phyloP scores from a whole-genome alignment of 2,113 vertebrate genomes.

The Salvelinus namaycush region DNA sequence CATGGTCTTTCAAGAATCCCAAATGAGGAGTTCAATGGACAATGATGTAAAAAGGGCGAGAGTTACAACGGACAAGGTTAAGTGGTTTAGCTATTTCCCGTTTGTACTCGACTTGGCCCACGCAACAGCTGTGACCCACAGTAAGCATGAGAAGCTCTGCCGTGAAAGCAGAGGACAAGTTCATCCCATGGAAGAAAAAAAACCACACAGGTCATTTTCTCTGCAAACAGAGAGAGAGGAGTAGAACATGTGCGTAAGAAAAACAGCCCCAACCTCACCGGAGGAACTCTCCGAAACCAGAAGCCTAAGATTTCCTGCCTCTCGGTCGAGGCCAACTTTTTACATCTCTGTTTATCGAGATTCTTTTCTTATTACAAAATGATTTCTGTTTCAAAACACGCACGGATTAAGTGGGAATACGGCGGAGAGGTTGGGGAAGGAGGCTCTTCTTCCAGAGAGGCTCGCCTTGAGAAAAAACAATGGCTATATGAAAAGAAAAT shows the following conservation, averaged over 20 bases:
- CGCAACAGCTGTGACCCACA: constrained; percentile 11
- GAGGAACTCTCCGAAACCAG: no score
- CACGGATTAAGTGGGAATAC: constrained; percentile 23
- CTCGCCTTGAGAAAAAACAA: constrained; percentile 31
- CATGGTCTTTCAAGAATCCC: no score
- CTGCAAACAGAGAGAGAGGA: constrained; percentile 25
- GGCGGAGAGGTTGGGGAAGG: not conserved
- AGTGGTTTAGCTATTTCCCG: not conserved
- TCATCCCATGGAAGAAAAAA: constrained; percentile 21
- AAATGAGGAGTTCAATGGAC: no score
- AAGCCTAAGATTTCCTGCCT: no score
- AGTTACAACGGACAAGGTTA: no score
- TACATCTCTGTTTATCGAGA: constrained; percentile 32
- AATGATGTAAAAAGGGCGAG: no score
- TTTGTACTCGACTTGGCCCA: not conserved
- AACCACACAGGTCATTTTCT: constrained; percentile 2
- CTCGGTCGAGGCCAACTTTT: constrained; percentile 10
- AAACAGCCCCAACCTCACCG: no score
- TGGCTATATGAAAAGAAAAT: constrained; percentile 50
- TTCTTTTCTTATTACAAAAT: constrained; percentile 41
- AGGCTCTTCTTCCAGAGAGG: constrained; percentile 1
- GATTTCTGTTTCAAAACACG: constrained; percentile 35
- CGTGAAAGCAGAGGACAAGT: constrained; percentile 26
- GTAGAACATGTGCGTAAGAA: no score
- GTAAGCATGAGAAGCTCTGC: constrained; percentile 25